Evolutionary conservation across 2,113 vertebrate species (phyloP).

Genomic region (Piprites chloris): DNA sequence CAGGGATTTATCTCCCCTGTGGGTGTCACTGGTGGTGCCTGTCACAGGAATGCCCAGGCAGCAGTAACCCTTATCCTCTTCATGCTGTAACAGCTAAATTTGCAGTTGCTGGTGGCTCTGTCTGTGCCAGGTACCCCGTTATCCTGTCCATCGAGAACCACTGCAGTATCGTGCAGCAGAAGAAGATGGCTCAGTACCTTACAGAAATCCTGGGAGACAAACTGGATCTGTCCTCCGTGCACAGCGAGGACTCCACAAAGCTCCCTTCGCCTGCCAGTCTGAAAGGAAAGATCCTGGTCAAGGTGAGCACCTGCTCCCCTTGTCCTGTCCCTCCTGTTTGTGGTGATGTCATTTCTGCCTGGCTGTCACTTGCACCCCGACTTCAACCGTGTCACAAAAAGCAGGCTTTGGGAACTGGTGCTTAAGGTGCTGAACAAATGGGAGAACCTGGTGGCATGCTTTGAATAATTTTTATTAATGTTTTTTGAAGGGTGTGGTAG

Average conservation of each 20-base stretch:
- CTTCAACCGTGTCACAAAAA: background rate
- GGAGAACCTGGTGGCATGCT: background rate
- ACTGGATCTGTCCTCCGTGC: slow-evolving; percentile 85
- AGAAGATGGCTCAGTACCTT: slow-evolving; percentile 96
- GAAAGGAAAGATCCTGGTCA: slow-evolving; percentile 93
- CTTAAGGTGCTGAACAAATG: background rate
- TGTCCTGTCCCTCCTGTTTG: background rate
- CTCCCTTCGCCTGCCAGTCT: slow-evolving; percentile 90
- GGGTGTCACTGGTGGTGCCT: background rate
- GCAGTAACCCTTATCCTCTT: background rate
- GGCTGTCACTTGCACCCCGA: background rate
- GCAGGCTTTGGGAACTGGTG: background rate
- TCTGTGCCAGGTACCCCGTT: slow-evolving; percentile 84
- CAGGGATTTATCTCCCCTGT: background rate
- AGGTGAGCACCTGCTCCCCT: slow-evolving; percentile 71
- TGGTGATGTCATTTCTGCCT: background rate
- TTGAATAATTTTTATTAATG: background rate
- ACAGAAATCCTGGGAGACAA: slow-evolving; percentile 90
- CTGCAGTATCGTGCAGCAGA: slow-evolving; percentile 94
- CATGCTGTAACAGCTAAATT: background rate
- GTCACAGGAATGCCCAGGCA: background rate
- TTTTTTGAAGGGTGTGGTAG: background rate
- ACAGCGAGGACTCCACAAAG: slow-evolving; percentile 70
- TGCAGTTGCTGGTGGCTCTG: background rate
- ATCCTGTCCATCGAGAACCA: slow-evolving; percentile 98